Base-by-base conservation (phyloP, 2,797 vertebrate species). In the Graptemys geographica region DNA sequence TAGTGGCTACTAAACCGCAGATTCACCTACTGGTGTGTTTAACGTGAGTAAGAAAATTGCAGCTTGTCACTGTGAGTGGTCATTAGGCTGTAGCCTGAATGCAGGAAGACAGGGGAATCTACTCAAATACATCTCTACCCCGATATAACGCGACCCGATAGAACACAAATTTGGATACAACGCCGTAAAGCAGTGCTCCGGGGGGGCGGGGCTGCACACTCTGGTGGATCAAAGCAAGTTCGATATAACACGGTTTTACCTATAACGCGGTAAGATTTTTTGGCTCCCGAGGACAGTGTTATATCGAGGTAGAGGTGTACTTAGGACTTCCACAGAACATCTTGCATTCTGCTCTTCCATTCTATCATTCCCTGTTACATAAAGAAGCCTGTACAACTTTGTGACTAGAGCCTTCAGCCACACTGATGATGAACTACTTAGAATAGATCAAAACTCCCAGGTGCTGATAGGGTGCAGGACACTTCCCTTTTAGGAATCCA, bases 21-120 rank as follows among this genome's bases (percentile, higher is more conserved):
- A 78, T 27, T 47, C 44, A 49, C 28, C 49, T 78, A 31, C 25
- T 47, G 49, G 79, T 80, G 41, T 57, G 93, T 81, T 83, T 62
- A 94, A 91, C 83, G 79, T 0, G 0, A 95, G 90, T 10, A 2
- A 89, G 96, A 93, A 96, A 96, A 96, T 23, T 92, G 94, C 83
- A 88, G 90, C 88, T 90, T 87, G 84, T 84, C 90, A 92, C 2
- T 55, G 90, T 53, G 89, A 83, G 83, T 93, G 94, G 84, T 78
- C 93, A 94, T 47, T 76, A 90, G 65, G 15, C 76, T 78, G 27
- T 78, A 72, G 23, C 89, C 27, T 53, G 41, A 93, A 88, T 33
- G 28, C 5, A 81, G 76, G 51, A 51, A 41, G 28, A 1, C 11
- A 78, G 27, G 25, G 25, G 27, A 49, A 78, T 28, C 44, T 78